Evolutionary conservation across 2,113 vertebrate genomes (phyloP).

Genomic region (Cyphomyrus discorhynchus): DNA sequence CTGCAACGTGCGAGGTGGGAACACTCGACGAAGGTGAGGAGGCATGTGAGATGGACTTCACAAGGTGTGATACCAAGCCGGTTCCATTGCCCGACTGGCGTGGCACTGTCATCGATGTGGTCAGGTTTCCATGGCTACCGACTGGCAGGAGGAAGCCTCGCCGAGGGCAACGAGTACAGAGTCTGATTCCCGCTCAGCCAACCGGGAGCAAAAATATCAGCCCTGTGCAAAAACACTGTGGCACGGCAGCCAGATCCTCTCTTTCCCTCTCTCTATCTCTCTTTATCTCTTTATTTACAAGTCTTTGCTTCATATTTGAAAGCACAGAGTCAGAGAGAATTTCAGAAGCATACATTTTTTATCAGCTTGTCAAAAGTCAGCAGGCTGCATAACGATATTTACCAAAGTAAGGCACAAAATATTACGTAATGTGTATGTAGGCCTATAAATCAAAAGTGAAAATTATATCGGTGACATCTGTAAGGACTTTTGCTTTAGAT

Average conservation of each 20-base stretch:
- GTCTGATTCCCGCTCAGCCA: conserved; percentile 1
- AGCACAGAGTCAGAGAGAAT: neutral
- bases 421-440: neutral
- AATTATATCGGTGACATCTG: neutral
- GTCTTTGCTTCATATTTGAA: neutral
- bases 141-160: conserved; percentile 1
- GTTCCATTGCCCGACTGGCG: neutral
- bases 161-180: neutral
- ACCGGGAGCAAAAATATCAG: conserved; percentile 26
- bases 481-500: neutral
- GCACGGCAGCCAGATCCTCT: neutral
- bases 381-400: neutral
- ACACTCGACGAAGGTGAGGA: neutral
- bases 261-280: neutral
- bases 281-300: neutral
- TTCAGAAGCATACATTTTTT: neutral
- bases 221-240: conserved; percentile 8
- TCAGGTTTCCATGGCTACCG: conserved; percentile 10
- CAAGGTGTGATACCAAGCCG: neutral
- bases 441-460: neutral
- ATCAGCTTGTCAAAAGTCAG: neutral
- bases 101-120: neutral
- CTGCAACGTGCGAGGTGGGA: neutral
- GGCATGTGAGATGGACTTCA: neutral
- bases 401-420: neutral